Evolutionary conservation across 1,140 invertebrate species (phyloP).

Genomic region (Drosophila obscura): DNA sequence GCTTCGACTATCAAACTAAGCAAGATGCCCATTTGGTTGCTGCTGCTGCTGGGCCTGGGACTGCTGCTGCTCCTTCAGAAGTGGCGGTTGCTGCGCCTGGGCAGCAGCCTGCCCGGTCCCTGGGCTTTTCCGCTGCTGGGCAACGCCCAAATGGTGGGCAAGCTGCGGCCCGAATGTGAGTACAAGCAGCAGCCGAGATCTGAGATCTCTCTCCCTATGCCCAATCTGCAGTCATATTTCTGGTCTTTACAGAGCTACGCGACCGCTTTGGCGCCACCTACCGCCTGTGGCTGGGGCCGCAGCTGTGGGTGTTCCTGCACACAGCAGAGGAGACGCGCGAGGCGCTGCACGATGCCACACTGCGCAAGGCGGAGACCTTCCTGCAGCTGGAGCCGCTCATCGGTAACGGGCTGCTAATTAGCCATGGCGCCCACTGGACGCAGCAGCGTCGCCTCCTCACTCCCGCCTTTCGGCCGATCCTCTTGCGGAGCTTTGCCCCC

Average conservation of each 20-base stretch:
- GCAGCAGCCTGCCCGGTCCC: slow-evolving; percentile 59
- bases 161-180: slow-evolving; percentile 76
- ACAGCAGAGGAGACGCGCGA: slow-evolving; percentile 69
- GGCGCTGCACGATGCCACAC: slow-evolving; percentile 61
- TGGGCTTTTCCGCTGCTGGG: slow-evolving; percentile 73
- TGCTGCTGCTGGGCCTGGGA: slow-evolving; percentile 17
- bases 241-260: slow-evolving; percentile 60
- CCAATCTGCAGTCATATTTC: slow-evolving; percentile 57
- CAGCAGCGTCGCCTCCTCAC: slow-evolving; percentile 64
- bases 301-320: slow-evolving; percentile 77
- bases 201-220: too few relatives aligned
- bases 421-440: slow-evolving; percentile 64
- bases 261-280: slow-evolving; percentile 61
- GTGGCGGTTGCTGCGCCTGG: slow-evolving; percentile 43
- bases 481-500: slow-evolving; percentile 53
- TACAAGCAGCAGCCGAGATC: not conserved
- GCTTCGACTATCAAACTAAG: too few relatives aligned
- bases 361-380: slow-evolving; percentile 66
- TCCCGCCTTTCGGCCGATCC: slow-evolving; percentile 65
- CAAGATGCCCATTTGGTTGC: slow-evolving; percentile 46
- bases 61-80: slow-evolving; percentile 39
- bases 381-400: slow-evolving; percentile 65
- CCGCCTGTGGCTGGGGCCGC: slow-evolving; percentile 72
- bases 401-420: slow-evolving; percentile 73
- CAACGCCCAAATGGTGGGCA: slow-evolving; percentile 77